Evolutionary conservation across 2,888 invertebrate species (phyloP).

Genomic region (Sinodicranocentrus sp.): DNA sequence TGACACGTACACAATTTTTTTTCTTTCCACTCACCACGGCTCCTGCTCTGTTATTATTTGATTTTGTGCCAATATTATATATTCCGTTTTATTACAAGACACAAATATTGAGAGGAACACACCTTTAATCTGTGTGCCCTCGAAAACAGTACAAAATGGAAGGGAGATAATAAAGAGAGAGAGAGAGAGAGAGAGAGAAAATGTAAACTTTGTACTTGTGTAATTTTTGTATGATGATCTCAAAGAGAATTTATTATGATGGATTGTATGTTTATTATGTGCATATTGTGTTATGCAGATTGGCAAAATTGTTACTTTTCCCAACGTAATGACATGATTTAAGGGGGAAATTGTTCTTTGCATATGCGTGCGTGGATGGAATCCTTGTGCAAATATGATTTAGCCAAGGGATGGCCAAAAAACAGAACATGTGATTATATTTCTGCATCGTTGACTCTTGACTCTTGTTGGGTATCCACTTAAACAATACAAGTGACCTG

Average conservation of each 20-base stretch:
- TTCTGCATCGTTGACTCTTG: neutral
- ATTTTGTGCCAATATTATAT: conserved; percentile 5
- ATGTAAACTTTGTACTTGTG: neutral
- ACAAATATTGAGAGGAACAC: conserved; percentile 3
- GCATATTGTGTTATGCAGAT: neutral
- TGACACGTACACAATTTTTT: neutral
- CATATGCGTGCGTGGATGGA: neutral
- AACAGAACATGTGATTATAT: no score
- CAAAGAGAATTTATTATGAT: conserved; percentile 11
- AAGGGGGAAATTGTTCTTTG: neutral
- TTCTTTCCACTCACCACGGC: neutral
- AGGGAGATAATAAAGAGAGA: no score
- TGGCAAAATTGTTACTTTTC: neutral
- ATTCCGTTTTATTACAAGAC: neutral
- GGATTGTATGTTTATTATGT: conserved; percentile 27
- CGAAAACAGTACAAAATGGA: no score
- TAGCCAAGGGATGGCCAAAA: neutral
- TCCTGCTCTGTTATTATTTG: conserved; percentile 17
- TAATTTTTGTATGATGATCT: neutral
- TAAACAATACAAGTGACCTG: conserved; percentile 35
- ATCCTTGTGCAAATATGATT: conserved; percentile 29
- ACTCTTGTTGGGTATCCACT: conserved; percentile 29
- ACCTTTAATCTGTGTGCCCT: conserved; percentile 10
- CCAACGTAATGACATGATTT: conserved; percentile 19
- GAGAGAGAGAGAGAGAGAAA: neutral